Evolutionary conservation across 2,113 vertebrate species (phyloP).

Genomic region (Ptyas mucosa): DNA sequence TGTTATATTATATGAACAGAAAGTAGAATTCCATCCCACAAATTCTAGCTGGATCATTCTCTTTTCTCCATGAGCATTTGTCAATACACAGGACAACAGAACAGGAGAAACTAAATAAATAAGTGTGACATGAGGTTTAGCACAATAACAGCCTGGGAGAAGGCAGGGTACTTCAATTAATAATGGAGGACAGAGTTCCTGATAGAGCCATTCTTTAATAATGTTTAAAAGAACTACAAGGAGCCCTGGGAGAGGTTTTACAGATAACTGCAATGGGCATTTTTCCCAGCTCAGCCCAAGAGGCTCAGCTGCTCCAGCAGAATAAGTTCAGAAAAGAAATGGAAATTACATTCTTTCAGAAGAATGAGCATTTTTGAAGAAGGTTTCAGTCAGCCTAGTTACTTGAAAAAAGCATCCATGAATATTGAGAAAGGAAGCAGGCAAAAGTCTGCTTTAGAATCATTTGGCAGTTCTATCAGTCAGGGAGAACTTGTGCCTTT

Average conservation of each 20-base stretch:
- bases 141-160: conserved; percentile 24
- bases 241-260: conserved; percentile 23
- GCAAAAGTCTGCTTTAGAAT: not conserved
- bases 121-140: conserved; percentile 21
- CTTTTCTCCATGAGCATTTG: conserved; percentile 9
- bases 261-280: conserved; percentile 26
- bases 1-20: not conserved
- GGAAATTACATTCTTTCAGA: conserved; percentile 24
- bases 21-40: not conserved
- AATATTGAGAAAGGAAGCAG: not conserved
- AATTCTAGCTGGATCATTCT: conserved; percentile 2
- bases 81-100: conserved; percentile 13
- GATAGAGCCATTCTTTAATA: conserved; percentile 23
- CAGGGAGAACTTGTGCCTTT: not conserved
- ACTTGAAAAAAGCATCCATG: not conserved
- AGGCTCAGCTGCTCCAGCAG: conserved; percentile 12
- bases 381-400: not conserved
- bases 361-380: conserved; percentile 16
- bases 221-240: conserved; percentile 28
- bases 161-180: conserved; percentile 23
- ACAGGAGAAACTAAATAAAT: conserved; percentile 10
- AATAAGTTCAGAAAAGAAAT: conserved; percentile 23
- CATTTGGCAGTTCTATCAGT: not conserved
- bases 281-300: conserved; percentile 26
- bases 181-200: conserved; percentile 19